Conservation (phyloP, 2,888 invertebrate species). For the Augiades crinisus region DNA sequence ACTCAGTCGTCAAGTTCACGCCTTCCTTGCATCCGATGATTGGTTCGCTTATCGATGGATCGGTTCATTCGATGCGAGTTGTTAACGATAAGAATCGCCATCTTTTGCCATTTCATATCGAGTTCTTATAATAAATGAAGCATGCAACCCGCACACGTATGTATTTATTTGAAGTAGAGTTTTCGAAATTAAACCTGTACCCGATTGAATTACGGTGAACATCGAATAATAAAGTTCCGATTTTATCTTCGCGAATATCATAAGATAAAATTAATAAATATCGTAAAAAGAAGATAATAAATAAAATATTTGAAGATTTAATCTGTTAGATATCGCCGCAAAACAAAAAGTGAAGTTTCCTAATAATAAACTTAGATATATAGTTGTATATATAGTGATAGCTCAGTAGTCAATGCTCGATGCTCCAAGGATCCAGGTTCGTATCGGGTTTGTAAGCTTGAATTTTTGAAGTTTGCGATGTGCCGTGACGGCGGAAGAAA, state of each 20-base stretch:
- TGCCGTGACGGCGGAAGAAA: no score
- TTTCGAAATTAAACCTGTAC: constrained; percentile 9
- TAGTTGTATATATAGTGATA: no score
- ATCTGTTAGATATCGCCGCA: no score
- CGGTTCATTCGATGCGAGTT: constrained; percentile 33
- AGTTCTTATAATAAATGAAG: constrained; percentile 18
- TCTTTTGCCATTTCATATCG: constrained; percentile 23
- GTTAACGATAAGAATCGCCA: constrained; percentile 34
- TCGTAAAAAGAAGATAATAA: no score
- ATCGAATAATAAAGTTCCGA: not conserved
- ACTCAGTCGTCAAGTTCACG: constrained; percentile 57
- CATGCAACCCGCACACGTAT: not conserved
- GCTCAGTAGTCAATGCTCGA: no score
- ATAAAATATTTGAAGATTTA: no score
- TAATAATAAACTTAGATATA: no score
- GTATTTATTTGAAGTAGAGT: constrained; percentile 4
- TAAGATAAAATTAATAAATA: no score
- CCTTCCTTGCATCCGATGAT: constrained; percentile 52
- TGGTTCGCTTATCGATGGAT: constrained; percentile 41
- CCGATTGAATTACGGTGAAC: constrained; percentile 3
- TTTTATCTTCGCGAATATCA: constrained; percentile 8
- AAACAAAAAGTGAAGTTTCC: no score
- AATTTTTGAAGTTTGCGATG: no score
- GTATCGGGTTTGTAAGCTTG: no score
- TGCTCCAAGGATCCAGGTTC: no score